Evolutionary conservation across 1,140 invertebrate species (phyloP).

Genomic region (Ephestia elutella): DNA sequence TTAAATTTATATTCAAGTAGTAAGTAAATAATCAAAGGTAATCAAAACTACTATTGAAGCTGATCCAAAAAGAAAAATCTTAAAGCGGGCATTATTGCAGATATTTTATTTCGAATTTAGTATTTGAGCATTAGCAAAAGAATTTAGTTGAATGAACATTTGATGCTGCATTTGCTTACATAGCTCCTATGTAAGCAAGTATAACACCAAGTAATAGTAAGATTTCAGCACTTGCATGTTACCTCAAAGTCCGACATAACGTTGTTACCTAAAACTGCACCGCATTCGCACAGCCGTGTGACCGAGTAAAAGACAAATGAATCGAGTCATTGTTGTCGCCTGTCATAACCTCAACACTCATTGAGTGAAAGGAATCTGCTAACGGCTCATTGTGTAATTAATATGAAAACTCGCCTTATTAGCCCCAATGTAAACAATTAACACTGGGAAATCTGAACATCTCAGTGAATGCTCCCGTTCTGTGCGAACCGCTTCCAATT

Average conservation of each 20-base stretch:
- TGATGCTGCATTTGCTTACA: no score
- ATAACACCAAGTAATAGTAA: not conserved
- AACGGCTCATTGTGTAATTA: slow-evolving; percentile 37
- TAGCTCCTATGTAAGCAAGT: no score
- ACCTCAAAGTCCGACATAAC: not conserved
- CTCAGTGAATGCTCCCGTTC: slow-evolving; percentile 5
- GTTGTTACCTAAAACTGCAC: not conserved
- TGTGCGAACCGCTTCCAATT: slow-evolving; percentile 7
- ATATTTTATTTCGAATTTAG: no score
- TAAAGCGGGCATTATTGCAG: no score
- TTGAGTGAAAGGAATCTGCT: slow-evolving; percentile 33
- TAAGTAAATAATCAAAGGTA: no score
- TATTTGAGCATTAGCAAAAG: no score
- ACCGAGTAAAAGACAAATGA: slow-evolving; percentile 11
- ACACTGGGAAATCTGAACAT: slow-evolving; percentile 22
- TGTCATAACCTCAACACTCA: slow-evolving; percentile 18
- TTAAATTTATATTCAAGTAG: no score
- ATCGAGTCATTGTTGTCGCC: slow-evolving; percentile 24
- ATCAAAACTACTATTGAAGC: no score
- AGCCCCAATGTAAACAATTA: slow-evolving; percentile 32
- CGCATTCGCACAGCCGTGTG: not conserved
- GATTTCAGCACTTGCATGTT: not conserved
- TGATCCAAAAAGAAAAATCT: no score
- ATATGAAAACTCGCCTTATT: slow-evolving; percentile 39
- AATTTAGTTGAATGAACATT: no score